These are phyloP conservation scores for Formica aserva DNA, from an alignment of 2,888 invertebrate genomes.

Conservation along the genomic window DNA sequence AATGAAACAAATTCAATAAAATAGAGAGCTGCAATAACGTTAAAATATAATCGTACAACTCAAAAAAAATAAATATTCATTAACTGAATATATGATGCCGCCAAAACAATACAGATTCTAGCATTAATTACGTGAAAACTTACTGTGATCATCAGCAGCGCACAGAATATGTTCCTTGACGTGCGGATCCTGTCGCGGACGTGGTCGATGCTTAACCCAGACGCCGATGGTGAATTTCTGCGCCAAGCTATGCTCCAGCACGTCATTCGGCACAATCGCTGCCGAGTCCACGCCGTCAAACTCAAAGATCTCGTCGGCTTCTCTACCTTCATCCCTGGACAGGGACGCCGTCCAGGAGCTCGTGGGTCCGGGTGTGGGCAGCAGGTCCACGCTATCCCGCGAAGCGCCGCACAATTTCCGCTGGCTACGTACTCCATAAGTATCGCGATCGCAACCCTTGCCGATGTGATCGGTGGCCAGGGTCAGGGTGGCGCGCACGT, in stretches of 20 bases:
- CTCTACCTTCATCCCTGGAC: slow-evolving; percentile 89
- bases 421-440: slow-evolving; percentile 94
- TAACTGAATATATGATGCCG: background rate
- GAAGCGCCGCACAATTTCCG: slow-evolving; percentile 95
- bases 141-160: slow-evolving; percentile 98
- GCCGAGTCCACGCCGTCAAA: slow-evolving; percentile 97
- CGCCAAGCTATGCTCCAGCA: slow-evolving; percentile 92
- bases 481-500: slow-evolving; percentile 89
- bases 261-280: slow-evolving; percentile 92
- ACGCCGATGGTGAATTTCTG: slow-evolving; percentile 96
- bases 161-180: slow-evolving; percentile 98
- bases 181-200: slow-evolving; percentile 93
- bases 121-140: slow-evolving; percentile 84
- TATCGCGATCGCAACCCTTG: slow-evolving; percentile 98
- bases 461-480: slow-evolving; percentile 94
- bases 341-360: slow-evolving; percentile 87
- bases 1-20: slow-evolving; percentile 9
- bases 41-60: background rate
- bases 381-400: slow-evolving; percentile 93
- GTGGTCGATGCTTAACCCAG: slow-evolving; percentile 97
- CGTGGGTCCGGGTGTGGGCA: slow-evolving; percentile 91
- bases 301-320: slow-evolving; percentile 96
- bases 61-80: background rate
- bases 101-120: background rate
- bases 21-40: background rate